Base-by-base conservation (phyloP, 2,888 invertebrate species). In the Magallana nippona region DNA sequence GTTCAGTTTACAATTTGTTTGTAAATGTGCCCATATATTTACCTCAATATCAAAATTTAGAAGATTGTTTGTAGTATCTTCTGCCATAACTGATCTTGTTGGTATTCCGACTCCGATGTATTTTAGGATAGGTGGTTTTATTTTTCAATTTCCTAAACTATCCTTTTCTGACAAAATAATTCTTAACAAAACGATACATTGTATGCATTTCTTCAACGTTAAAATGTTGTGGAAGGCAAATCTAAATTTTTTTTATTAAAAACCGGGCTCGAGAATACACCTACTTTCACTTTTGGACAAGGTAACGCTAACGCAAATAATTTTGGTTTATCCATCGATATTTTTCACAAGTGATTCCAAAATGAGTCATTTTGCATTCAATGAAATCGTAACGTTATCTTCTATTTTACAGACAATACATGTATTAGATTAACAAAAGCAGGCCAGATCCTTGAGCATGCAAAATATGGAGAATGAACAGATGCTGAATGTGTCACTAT, bases 11-110 rank as follows among this genome's bases (percentile, higher is more conserved):
- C 8, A 8, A 8, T 44, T 44, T n/a, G n/a, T 11, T n/a, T 60
- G n/a, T n/a, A 5, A 60, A n/a, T 60, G 8, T 2, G 60, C 5
- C n/a, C 60, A 60, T n/a, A 60, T n/a, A n/a, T 60, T n/a, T 13
- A 79, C 79, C 79, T 79, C 79, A n/a, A 79, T 55, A 22, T 79
- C 79, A 55, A 79, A 79, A 19, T 79, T 22, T 22, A 79, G 15
- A 8, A 55, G n/a, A 11, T 1, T 55, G 13, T 79, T 56, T 22
- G 79, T 17, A n/a, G 55, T 79, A 56, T 79, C 79, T 19, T 79
- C 79, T 79, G 79, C 55, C 79, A 79, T 79, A 13, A 79, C 79
- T 55, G 27, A 63, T 27, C 11, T 22, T n/a, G 60, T 3, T n/a
- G 13, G 71, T 71, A 27, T 15, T 32, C 32, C 71, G 71, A 71